Percentiles rank a stretch among this genome's conserved stretches.
These are phyloP conservation scores for Pimephales promelas DNA, from an alignment of 2,113 vertebrate species.

Conservation along the genomic window DNA sequence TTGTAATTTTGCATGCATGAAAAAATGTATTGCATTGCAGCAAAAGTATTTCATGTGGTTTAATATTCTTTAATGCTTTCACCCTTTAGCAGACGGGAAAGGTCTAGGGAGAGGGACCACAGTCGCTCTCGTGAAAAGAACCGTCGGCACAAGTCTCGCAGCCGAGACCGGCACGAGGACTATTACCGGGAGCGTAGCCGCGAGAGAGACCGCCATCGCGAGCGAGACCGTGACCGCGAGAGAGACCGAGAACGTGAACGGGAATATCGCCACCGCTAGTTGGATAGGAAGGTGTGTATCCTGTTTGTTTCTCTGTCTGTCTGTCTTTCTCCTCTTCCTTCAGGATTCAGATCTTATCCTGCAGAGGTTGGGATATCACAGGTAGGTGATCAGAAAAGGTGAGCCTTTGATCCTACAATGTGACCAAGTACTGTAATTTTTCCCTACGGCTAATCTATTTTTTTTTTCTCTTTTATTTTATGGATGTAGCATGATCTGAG, in stretches of 20 bases:
- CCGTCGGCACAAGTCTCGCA: constrained; percentile 95
- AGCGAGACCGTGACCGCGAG: constrained; percentile 91
- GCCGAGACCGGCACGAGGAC: constrained; percentile 95
- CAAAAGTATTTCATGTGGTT: not conserved
- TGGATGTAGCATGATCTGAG: not conserved
- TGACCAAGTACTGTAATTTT: not conserved
- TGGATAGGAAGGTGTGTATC: constrained; percentile 78
- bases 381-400: constrained; percentile 24
- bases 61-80: constrained; percentile 59
- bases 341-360: not conserved
- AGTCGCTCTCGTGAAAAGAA: constrained; percentile 97
- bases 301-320: constrained; percentile 8
- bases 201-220: constrained; percentile 92
- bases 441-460: not conserved
- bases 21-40: too few species aligned
- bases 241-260: constrained; percentile 92
- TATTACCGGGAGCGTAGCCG: constrained; percentile 97
- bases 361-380: not conserved
- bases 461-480: not conserved
- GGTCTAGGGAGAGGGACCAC: constrained; percentile 97
- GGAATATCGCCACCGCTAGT: constrained; percentile 93
- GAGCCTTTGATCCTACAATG: not conserved
- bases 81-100: constrained; percentile 87
- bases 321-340: constrained; percentile 31
- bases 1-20: not conserved